A percentile compares a stretch with the other conserved stretches of the same genome.
phyloP scores from a whole-genome alignment of 2,113 vertebrate species.

The Emydocephalus ijimae region DNA sequence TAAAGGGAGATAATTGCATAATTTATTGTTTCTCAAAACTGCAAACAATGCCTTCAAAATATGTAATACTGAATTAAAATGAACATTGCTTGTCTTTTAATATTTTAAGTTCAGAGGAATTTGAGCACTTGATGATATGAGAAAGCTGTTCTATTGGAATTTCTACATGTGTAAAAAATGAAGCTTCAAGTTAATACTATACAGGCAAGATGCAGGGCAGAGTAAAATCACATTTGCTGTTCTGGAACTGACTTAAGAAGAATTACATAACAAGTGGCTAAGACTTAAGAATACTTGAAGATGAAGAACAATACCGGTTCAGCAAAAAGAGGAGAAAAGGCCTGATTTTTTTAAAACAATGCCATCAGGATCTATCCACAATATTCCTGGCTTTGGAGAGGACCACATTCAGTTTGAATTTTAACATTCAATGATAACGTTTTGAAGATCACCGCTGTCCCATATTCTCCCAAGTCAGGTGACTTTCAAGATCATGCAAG shows the following conservation, averaged over 20 bases:
- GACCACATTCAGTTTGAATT: not conserved
- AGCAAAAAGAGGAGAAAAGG: constrained; percentile 14
- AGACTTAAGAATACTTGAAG: not conserved
- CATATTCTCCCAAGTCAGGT: not conserved
- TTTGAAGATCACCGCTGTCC: constrained; percentile 12
- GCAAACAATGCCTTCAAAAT: constrained; percentile 28
- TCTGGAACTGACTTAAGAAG: not conserved
- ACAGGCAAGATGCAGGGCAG: constrained; percentile 22
- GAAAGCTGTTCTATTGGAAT: not conserved
- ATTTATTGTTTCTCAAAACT: constrained; percentile 20
- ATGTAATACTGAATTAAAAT: constrained; percentile 12
- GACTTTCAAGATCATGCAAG: constrained; percentile 19
- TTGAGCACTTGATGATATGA: not conserved
- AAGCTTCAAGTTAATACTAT: not conserved
- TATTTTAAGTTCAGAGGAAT: not conserved
- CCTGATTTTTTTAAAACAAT: not conserved
- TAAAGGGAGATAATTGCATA: constrained; percentile 36
- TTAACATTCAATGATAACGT: not conserved
- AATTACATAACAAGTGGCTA: not conserved
- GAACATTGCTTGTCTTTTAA: constrained; percentile 31
- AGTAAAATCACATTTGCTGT: not conserved
- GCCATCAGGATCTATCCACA: not conserved
- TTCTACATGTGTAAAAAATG: not conserved
- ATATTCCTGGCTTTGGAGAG: not conserved
- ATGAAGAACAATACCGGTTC: constrained; percentile 9